A percentile compares a stretch with the other conserved stretches of the same genome.
phyloP scores from a whole-genome alignment of 2,888 invertebrate genomes.

The Athalia rosae region DNA sequence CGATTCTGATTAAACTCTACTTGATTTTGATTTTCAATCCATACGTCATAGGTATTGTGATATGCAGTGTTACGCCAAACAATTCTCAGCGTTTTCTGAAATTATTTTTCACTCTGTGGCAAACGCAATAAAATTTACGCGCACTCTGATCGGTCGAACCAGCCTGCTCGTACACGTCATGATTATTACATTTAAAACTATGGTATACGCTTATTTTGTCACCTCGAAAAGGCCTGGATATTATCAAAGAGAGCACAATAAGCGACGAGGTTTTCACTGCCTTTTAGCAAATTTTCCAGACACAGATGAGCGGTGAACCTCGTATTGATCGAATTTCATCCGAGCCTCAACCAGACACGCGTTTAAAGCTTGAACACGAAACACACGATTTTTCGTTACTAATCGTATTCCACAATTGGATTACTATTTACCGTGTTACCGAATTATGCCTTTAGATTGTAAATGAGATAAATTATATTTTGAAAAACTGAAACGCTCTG shows the following conservation, averaged over 20 bases:
- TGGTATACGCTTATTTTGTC: too few relatives aligned
- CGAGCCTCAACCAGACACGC: slow-evolving; percentile 54
- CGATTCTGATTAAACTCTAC: not conserved
- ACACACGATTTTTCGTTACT: slow-evolving; percentile 23
- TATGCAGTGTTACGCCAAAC: not conserved
- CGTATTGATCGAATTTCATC: slow-evolving; percentile 62
- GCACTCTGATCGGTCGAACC: not conserved
- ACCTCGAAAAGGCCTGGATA: too few relatives aligned
- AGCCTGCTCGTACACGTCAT: not conserved
- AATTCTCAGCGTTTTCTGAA: not conserved
- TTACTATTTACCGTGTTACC: slow-evolving; percentile 32
- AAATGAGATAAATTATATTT: not conserved
- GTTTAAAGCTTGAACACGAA: slow-evolving; percentile 12
- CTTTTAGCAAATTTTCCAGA: slow-evolving; percentile 31
- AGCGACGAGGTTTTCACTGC: not conserved
- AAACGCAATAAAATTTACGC: not conserved
- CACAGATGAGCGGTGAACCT: slow-evolving; percentile 41
- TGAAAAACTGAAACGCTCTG: not conserved
- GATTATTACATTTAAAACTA: not conserved
- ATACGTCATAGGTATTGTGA: not conserved
- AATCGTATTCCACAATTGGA: slow-evolving; percentile 18
- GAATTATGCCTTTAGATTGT: slow-evolving; percentile 17
- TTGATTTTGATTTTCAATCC: not conserved
- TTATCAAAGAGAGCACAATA: not conserved
- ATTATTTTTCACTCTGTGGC: slow-evolving; percentile 2